Percentiles rank a stretch among this genome's conserved stretches.
phyloP scores from a whole-genome alignment of 2,113 vertebrate genomes.

The Candoia aspera region DNA sequence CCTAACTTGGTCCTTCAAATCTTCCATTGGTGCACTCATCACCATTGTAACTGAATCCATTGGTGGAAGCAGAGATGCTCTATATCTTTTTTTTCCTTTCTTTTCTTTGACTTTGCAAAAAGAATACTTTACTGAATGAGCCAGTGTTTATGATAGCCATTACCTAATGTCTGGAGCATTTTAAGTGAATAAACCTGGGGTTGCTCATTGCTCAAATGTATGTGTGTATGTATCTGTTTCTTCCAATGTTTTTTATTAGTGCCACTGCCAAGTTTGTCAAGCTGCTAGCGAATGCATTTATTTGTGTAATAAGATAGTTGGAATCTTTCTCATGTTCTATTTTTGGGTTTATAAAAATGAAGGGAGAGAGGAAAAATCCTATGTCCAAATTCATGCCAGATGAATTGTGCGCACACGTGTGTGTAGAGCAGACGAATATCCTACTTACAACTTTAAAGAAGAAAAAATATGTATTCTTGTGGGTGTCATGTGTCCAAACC shows the following conservation, averaged over 20 bases:
- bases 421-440: background rate
- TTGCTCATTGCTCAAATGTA: background rate
- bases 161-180: background rate
- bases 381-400: conserved; percentile 19
- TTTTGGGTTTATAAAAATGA: background rate
- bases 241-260: background rate
- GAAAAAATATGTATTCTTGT: background rate
- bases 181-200: conserved; percentile 3
- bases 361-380: too few relatives aligned
- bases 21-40: background rate
- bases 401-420: background rate
- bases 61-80: background rate
- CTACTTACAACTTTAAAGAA: background rate
- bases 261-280: background rate
- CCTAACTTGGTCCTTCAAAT: background rate
- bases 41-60: background rate
- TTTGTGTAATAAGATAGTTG: background rate
- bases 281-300: background rate
- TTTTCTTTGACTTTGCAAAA: conserved; percentile 2
- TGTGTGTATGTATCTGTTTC: conserved; percentile 13
- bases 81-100: background rate
- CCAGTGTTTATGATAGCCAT: accelerated
- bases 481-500: background rate
- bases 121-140: conserved; percentile 19
- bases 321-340: background rate